phyloP scores from a whole-genome alignment of 2,113 vertebrate species.

The Plectropomus leopardus region DNA sequence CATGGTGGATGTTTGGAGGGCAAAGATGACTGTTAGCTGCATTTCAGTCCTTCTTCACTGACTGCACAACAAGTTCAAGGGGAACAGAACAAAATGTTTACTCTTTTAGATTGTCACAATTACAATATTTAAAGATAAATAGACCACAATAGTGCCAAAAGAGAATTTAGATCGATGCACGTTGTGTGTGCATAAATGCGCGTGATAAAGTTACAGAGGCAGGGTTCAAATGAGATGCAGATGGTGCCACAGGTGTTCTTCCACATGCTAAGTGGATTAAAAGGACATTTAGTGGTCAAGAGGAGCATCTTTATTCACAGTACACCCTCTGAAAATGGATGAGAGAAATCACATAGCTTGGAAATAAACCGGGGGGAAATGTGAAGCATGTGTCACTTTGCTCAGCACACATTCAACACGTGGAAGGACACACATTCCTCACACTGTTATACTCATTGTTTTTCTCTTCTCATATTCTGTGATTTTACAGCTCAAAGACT shows the following conservation, averaged over 20 bases:
- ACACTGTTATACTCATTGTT: slow-evolving; percentile 24
- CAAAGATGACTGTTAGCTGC: not conserved
- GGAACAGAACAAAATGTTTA: not conserved
- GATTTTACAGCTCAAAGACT: slow-evolving; percentile 10
- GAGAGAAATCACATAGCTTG: not conserved
- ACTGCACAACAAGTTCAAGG: not conserved
- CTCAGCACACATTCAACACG: slow-evolving; percentile 26
- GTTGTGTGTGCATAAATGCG: slow-evolving; percentile 3
- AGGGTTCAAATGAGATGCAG: not conserved
- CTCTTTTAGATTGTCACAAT: not conserved
- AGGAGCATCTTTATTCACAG: no score
- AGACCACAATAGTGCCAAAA: not conserved
- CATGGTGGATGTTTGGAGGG: not conserved
- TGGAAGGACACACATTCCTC: slow-evolving; percentile 33
- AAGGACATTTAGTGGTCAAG: not conserved
- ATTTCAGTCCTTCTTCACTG: not conserved
- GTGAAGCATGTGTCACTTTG: not conserved
- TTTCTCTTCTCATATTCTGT: not conserved
- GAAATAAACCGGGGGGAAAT: not conserved
- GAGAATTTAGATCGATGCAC: not conserved
- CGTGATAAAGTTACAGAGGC: not conserved
- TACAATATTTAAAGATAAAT: not conserved
- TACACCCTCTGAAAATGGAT: not conserved
- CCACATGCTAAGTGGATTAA: not conserved
- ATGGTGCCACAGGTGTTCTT: slow-evolving; percentile 3